Conservation (phyloP, 2,113 vertebrate genomes). For the Machaerirhynchus nigripectus region DNA sequence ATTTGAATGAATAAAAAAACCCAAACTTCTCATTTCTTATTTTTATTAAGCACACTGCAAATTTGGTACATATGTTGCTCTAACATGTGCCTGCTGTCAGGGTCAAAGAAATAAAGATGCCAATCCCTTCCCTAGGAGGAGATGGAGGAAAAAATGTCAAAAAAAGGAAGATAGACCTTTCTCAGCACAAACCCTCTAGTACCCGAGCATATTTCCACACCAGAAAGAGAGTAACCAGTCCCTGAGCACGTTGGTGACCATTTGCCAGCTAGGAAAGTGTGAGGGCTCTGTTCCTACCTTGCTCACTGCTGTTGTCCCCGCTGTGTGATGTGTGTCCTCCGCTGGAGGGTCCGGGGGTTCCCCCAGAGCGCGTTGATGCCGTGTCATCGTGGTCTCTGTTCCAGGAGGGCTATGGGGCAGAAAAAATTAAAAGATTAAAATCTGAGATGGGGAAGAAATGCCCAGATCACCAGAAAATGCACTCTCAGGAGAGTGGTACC, state of each 20-base stretch:
- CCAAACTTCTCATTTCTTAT: background rate
- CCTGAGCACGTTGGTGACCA: background rate
- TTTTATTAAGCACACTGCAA: conserved; percentile 39
- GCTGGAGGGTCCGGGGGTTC: conserved; percentile 95
- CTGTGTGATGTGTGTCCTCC: conserved; percentile 98
- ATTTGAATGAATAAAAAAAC: background rate
- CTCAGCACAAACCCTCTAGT: background rate
- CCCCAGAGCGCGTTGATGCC: conserved; percentile 94
- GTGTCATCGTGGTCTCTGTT: conserved; percentile 99
- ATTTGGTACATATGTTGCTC: conserved; percentile 43
- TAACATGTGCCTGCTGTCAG: conserved; percentile 13
- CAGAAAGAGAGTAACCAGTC: background rate
- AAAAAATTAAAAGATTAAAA: background rate
- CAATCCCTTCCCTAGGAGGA: background rate
- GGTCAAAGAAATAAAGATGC: conserved; percentile 25
- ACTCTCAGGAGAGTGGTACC: background rate
- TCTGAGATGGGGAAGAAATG: background rate
- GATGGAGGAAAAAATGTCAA: background rate
- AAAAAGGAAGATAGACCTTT: background rate
- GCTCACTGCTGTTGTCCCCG: conserved; percentile 98
- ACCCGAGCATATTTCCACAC: background rate
- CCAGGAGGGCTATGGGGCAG: conserved; percentile 87
- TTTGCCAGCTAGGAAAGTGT: background rate
- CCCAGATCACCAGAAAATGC: background rate
- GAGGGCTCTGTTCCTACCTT: conserved; percentile 83